Percentiles rank a stretch among this genome's conserved stretches.
phyloP scores from a whole-genome alignment of 1,140 invertebrate genomes.

The Eufriesea mexicana region DNA sequence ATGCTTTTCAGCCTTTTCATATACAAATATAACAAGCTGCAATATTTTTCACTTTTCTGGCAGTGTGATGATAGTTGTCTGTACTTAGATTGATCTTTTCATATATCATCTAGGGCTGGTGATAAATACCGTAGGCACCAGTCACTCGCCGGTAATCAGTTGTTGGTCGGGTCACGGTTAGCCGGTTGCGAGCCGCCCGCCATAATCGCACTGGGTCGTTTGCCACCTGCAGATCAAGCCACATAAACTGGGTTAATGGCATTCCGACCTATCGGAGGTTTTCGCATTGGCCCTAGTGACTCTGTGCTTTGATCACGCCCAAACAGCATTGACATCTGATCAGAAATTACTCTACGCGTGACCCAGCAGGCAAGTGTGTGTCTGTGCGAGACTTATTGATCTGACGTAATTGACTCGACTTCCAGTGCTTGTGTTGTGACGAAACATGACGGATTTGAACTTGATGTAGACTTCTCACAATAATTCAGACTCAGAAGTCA shows the following conservation, averaged over 20 bases:
- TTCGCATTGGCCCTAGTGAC: constrained; percentile 80
- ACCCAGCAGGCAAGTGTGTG: constrained; percentile 81
- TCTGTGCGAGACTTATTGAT: constrained; percentile 78
- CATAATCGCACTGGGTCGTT: constrained; percentile 81
- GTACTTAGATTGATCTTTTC: constrained; percentile 72
- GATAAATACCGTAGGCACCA: constrained; percentile 83
- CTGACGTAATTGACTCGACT: constrained; percentile 78
- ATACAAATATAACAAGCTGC: constrained; percentile 67
- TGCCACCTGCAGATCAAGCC: constrained; percentile 83
- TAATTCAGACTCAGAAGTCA: constrained; percentile 70
- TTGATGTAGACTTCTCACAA: constrained; percentile 74
- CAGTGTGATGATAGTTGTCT: constrained; percentile 74
- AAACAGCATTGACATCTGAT: constrained; percentile 77
- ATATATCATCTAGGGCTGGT: constrained; percentile 81
- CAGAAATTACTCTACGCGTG: constrained; percentile 81
- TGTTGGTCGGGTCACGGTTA: constrained; percentile 79
- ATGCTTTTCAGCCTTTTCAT: constrained; percentile 61
- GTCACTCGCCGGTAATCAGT: constrained; percentile 81
- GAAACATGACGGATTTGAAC: constrained; percentile 75
- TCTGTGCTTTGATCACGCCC: constrained; percentile 82
- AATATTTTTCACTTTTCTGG: constrained; percentile 65
- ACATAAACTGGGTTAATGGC: constrained; percentile 83
- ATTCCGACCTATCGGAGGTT: constrained; percentile 77
- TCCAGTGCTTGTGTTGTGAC: constrained; percentile 78
- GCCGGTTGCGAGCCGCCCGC: constrained; percentile 78